phyloP scores from a whole-genome alignment of 2,888 invertebrate genomes.

The Sicus ferrugineus region DNA sequence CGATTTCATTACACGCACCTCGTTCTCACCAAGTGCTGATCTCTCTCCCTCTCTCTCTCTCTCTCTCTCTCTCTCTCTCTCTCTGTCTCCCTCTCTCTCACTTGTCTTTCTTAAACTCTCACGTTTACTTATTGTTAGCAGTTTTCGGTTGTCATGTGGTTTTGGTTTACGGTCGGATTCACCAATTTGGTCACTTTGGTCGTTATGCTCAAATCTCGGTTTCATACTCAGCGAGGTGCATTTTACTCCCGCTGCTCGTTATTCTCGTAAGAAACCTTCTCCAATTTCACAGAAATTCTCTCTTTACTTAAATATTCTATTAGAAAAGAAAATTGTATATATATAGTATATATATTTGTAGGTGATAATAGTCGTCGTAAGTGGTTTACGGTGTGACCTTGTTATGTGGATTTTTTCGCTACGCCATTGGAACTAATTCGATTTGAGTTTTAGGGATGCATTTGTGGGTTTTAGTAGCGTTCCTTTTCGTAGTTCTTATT shows the following conservation, averaged over 20 bases:
- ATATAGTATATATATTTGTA: conserved; percentile 42
- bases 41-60: not conserved
- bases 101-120: not conserved
- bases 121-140: not conserved
- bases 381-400: conserved; percentile 46
- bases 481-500: not conserved
- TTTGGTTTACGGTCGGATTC: conserved; percentile 41
- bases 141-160: conserved; percentile 46
- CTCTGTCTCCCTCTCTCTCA: not conserved
- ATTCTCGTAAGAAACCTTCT: not conserved
- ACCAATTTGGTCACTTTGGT: too few relatives aligned
- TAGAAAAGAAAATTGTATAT: too few relatives aligned
- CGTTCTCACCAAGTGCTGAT: too few relatives aligned
- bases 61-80: not conserved
- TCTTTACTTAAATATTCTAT: not conserved
- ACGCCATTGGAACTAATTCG: conserved; percentile 31
- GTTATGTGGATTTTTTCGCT: conserved; percentile 33
- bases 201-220: conserved; percentile 15
- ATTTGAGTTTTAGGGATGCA: conserved; percentile 11
- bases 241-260: not conserved
- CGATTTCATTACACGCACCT: not conserved
- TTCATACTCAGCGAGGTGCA: not conserved
- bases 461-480: not conserved
- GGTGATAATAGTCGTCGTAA: conserved; percentile 57
- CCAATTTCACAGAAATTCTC: not conserved